Conservation (phyloP, 1,140 invertebrate genomes). For the Teleopsis dalmanni region DNA sequence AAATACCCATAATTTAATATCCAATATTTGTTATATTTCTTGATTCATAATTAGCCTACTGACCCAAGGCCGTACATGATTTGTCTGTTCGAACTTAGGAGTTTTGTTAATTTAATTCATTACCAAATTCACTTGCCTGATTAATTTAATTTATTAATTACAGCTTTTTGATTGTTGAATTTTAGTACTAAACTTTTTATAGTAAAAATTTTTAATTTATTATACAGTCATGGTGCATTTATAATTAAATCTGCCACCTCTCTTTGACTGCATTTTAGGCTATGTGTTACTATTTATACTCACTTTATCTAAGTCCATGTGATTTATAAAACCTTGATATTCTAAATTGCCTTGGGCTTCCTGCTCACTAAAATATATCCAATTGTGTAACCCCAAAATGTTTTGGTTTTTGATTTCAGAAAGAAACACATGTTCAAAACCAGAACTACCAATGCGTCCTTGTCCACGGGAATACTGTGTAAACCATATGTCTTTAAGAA, state of each 20-base stretch:
- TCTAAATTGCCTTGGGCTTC: slow-evolving; percentile 59
- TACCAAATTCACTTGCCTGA: too few species aligned
- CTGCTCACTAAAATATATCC: slow-evolving; percentile 73
- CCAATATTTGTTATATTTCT: too few species aligned
- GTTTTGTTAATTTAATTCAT: too few species aligned
- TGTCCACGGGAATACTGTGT: slow-evolving; percentile 68
- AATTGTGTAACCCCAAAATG: slow-evolving; percentile 77
- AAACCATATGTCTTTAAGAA: slow-evolving; percentile 71
- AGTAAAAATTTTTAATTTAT: not conserved
- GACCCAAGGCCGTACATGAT: too few species aligned
- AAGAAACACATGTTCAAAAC: slow-evolving; percentile 82
- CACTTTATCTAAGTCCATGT: slow-evolving; percentile 61
- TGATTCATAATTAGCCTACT: too few species aligned
- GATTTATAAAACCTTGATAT: slow-evolving; percentile 72
- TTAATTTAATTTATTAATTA: too few species aligned
- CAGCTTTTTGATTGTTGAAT: too few species aligned
- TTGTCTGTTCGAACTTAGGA: too few species aligned
- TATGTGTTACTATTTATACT: not conserved
- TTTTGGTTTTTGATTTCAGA: slow-evolving; percentile 68
- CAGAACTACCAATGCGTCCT: slow-evolving; percentile 68
- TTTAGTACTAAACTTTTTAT: not conserved
- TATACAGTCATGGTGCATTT: not conserved
- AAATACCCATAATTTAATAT: too few species aligned
- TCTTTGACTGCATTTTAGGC: not conserved
- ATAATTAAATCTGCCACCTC: too few species aligned